phyloP scores from a whole-genome alignment of 92 coral and sea anemone species.

The Palythoa heliodiscus region DNA sequence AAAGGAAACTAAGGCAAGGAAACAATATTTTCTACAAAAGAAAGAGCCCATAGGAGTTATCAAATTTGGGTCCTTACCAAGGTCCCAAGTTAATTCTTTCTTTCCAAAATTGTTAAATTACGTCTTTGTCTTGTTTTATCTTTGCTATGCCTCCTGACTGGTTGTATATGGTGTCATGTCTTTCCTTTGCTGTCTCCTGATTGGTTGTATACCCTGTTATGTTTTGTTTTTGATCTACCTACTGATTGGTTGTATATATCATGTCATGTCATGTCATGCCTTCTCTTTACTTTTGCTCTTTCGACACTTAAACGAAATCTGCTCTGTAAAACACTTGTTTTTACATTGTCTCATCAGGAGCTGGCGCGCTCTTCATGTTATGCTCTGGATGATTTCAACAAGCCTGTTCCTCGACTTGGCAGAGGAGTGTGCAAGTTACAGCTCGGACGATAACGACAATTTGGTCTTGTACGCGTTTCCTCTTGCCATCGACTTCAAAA shows the following conservation, averaged over 20 bases:
- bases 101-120: too few species aligned
- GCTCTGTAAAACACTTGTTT: not conserved
- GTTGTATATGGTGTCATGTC: too few species aligned
- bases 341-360: conserved; percentile 38
- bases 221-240: too few species aligned
- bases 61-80: too few species aligned
- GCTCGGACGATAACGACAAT: conserved; percentile 44
- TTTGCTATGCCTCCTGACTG: too few species aligned
- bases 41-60: not conserved
- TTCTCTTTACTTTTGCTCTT: not conserved
- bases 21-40: not conserved
- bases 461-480: conserved; percentile 60
- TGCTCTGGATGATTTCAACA: conserved; percentile 62
- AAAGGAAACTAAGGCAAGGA: conserved; percentile 62
- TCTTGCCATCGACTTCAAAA: conserved; percentile 73
- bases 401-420: conserved; percentile 54
- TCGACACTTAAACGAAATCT: not conserved
- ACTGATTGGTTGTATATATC: too few species aligned
- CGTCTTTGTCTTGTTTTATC: too few species aligned
- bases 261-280: too few species aligned
- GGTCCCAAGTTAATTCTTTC: too few species aligned
- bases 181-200: too few species aligned
- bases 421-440: conserved; percentile 56
- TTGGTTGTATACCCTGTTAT: too few species aligned
- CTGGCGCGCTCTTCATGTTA: conserved; percentile 68